These are phyloP conservation scores for Herminia tarsipennalis DNA, from an alignment of 2,888 invertebrate genomes.

Conservation along the genomic window DNA sequence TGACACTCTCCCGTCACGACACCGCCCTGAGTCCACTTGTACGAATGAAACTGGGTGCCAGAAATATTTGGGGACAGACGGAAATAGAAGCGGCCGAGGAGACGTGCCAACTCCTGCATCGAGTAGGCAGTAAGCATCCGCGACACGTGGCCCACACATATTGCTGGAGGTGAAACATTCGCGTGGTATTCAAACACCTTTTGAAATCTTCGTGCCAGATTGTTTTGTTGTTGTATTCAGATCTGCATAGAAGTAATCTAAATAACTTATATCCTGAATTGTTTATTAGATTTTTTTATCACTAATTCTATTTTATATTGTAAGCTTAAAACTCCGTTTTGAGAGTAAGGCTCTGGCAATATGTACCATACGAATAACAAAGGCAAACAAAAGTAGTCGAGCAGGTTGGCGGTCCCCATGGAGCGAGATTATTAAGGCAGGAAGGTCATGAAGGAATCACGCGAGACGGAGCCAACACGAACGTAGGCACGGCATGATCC, in stretches of 20 bases:
- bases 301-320: neutral
- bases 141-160: conserved; percentile 68
- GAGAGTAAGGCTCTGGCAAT: conserved; percentile 2
- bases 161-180: conserved; percentile 52
- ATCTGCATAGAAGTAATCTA: too few species aligned
- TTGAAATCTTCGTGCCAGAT: too few species aligned
- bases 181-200: conserved; percentile 28
- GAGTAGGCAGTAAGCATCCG: conserved; percentile 60
- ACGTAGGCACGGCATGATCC: conserved; percentile 57
- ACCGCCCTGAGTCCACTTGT: conserved; percentile 68
- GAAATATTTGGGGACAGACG: conserved; percentile 80
- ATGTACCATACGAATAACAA: conserved; percentile 10
- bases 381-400: conserved; percentile 12
- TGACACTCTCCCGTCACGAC: conserved; percentile 72
- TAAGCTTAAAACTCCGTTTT: neutral
- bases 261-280: too few species aligned
- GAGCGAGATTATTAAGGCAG: too few species aligned
- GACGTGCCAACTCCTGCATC: conserved; percentile 76
- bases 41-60: conserved; percentile 77
- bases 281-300: neutral
- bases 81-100: conserved; percentile 75
- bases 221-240: too few species aligned
- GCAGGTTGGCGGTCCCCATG: too few species aligned
- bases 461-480: conserved; percentile 55
- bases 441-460: conserved; percentile 42